A percentile compares a stretch with the other conserved stretches of the same genome.
Evolutionary conservation across 2,888 invertebrate genomes (phyloP).

Genomic region (Nebria salina): DNA sequence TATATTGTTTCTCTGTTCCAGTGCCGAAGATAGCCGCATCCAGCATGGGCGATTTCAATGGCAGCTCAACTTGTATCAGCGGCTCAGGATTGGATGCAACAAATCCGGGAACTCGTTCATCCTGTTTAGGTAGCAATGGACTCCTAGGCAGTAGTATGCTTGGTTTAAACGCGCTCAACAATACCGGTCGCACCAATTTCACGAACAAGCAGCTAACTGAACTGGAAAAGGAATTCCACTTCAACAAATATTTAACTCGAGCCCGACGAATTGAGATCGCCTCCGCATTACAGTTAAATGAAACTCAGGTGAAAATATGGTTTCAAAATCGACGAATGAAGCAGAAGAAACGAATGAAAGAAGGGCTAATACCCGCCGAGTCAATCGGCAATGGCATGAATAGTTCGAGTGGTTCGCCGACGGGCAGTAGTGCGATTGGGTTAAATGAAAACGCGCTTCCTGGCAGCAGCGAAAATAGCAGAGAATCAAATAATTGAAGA

Average conservation of each 20-base stretch:
- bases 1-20: constrained; percentile 61
- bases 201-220: constrained; percentile 99
- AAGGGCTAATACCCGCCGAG: constrained; percentile 78
- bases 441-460: constrained; percentile 53
- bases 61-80: constrained; percentile 64
- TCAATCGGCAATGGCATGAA: constrained; percentile 58
- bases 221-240: constrained; percentile 99
- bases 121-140: constrained; percentile 62
- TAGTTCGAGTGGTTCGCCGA: constrained; percentile 63
- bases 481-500: constrained; percentile 71
- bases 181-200: constrained; percentile 97
- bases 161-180: constrained; percentile 70
- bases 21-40: constrained; percentile 72
- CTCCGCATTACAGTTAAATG: constrained; percentile 93
- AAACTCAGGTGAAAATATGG: constrained; percentile 97
- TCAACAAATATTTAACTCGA: constrained; percentile 97
- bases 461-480: constrained; percentile 76
- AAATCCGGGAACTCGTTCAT: constrained; percentile 63
- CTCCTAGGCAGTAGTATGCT: constrained; percentile 61
- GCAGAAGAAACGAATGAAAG: constrained; percentile 96
- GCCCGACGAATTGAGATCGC: constrained; percentile 98
- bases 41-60: constrained; percentile 56
- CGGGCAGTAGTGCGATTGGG: constrained; percentile 58
- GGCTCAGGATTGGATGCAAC: constrained; percentile 65
- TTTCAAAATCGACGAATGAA: constrained; percentile 99